These are phyloP conservation scores for Acleris sparsana DNA, from an alignment of 2,888 invertebrate species.

Conservation along the genomic window DNA sequence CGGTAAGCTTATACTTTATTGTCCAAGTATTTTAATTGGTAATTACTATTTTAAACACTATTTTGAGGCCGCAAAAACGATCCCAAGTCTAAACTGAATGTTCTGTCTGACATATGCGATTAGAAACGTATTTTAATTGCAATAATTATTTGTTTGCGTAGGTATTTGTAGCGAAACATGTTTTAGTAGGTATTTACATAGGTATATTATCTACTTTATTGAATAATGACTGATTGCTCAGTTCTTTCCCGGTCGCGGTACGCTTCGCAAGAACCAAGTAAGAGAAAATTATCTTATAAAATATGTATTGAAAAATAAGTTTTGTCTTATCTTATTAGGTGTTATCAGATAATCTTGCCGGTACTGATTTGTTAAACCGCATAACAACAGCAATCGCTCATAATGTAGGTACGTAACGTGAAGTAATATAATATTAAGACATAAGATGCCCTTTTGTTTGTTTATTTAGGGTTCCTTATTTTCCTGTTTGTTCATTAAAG, in stretches of 20 bases:
- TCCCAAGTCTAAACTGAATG: not conserved
- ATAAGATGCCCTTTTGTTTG: too few species aligned
- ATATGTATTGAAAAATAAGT: not conserved
- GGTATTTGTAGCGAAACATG: not conserved
- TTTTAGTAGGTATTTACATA: conserved; percentile 1
- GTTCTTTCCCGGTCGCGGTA: conserved; percentile 11
- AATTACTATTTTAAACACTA: not conserved
- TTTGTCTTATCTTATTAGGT: conserved; percentile 6
- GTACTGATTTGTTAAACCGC: not conserved
- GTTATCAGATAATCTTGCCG: conserved; percentile 10
- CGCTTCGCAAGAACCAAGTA: conserved; percentile 10
- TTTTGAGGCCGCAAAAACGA: not conserved
- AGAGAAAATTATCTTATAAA: not conserved
- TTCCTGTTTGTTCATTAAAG: too few species aligned
- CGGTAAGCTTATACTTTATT: conserved; percentile 18
- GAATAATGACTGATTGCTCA: not conserved
- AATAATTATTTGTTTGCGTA: conserved; percentile 1
- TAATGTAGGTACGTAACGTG: not conserved
- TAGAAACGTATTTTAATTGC: not conserved
- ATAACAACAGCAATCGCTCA: not conserved
- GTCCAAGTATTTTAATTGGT: not conserved
- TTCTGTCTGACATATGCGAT: not conserved
- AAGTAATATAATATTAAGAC: not conserved
- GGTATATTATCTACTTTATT: not conserved
- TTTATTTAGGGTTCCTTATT: too few species aligned